Percentiles rank a stretch among this genome's conserved stretches.
These are phyloP conservation scores for Maniola jurtina DNA, from an alignment of 1,140 invertebrate genomes.

Conservation along the genomic window DNA sequence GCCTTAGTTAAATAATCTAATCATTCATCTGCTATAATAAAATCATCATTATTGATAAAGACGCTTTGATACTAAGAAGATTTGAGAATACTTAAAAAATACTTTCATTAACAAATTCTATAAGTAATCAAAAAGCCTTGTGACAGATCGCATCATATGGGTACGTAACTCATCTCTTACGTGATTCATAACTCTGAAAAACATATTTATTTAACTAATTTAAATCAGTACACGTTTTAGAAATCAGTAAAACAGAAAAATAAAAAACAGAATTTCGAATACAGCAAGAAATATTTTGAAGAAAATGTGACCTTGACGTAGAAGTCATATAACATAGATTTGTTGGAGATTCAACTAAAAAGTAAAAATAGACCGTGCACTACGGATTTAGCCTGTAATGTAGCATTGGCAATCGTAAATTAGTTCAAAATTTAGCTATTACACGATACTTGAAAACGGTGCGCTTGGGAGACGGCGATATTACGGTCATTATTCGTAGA, in stretches of 20 bases:
- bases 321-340: conserved; percentile 1
- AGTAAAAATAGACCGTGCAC: conserved; percentile 1
- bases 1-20: neutral
- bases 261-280: neutral
- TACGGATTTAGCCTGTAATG: neutral
- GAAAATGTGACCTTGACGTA: conserved; percentile 2
- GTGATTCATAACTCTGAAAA: too few species aligned
- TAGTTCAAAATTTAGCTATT: neutral
- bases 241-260: too few species aligned
- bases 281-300: conserved; percentile 1
- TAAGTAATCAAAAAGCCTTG: too few species aligned
- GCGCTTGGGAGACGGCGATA: conserved; percentile 8
- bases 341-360: conserved; percentile 1
- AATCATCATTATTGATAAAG: too few species aligned
- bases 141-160: too few species aligned
- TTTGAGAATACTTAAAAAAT: too few species aligned
- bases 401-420: neutral
- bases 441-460: conserved; percentile 15
- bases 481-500: conserved; percentile 13
- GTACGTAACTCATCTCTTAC: too few species aligned
- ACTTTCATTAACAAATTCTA: too few species aligned
- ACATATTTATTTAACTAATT: too few species aligned
- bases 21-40: neutral
- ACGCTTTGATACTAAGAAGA: too few species aligned
- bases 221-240: too few species aligned